Evolutionary conservation across 2,797 vertebrate species (phyloP).

Genomic region (Mus minutoides): DNA sequence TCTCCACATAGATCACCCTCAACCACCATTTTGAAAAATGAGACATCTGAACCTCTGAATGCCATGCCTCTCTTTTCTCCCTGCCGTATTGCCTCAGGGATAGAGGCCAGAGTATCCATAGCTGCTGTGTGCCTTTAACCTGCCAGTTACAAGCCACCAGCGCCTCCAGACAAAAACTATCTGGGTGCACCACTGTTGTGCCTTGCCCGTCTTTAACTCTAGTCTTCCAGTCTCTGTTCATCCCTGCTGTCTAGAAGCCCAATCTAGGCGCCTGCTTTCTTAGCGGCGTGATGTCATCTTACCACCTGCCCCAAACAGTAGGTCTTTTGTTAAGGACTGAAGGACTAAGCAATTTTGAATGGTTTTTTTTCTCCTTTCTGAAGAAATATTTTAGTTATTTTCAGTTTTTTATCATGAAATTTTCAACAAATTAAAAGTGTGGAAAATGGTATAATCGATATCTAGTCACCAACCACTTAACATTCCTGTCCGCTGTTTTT

Average conservation of each 20-base stretch:
- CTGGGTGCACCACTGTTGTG: fast-evolving
- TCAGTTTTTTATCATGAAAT: background rate
- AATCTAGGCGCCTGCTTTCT: background rate
- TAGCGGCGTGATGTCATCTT: background rate
- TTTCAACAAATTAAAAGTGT: background rate
- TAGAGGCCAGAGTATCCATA: background rate
- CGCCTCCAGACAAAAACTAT: background rate
- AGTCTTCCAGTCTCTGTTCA: background rate
- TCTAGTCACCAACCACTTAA: background rate
- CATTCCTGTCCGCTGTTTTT: background rate
- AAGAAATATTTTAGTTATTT: slow-evolving; percentile 21
- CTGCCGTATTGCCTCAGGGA: background rate
- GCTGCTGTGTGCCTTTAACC: background rate
- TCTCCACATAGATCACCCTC: background rate
- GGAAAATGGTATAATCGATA: background rate
- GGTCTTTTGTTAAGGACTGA: background rate
- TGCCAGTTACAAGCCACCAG: background rate
- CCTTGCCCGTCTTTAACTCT: background rate
- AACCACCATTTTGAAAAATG: background rate
- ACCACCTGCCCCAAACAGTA: background rate
- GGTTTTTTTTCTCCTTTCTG: background rate
- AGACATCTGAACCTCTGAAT: background rate
- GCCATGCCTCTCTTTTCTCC: background rate
- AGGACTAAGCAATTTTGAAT: background rate
- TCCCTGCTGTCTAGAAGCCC: background rate